Evolutionary conservation across 2,888 invertebrate genomes (phyloP), one percentile per base, ranked within the genome.

Genomic region (Terebella lapidaria): DNA sequence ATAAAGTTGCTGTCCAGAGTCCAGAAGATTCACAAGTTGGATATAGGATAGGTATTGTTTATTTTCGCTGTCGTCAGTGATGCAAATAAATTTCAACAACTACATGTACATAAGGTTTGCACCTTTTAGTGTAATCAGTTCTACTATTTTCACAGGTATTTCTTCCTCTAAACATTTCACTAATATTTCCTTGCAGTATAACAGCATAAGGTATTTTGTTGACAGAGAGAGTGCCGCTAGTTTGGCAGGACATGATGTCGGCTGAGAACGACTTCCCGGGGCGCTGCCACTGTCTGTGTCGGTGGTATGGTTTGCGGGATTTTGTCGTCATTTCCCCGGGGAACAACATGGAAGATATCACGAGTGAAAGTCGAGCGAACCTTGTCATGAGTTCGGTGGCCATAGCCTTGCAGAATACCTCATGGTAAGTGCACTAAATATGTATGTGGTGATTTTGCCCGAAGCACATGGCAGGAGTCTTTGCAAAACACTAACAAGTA

Each of bases 301-400:
- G 82, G 61, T 82, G 81, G 82, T 79, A 89, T 80, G 93, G 93
- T 0, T 77, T 94, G 22, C 86, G 89, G 64, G 88, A 92, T 70
- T 95, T 91, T 80, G 81, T 94, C 28, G 86, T 92, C 64, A 78
- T 95, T 25, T 85, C 85, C 64, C 88, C 92, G 1, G 82, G 84
- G 5, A 83, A 83, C 57, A 84, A 85, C 51, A 78, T 80, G 42
- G 78, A 80, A 26, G 70, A 72, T 20, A 76, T 82, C 30, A 72
- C 73, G 46, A 75, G 70, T 24, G 82, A 82, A 64, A 81, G 81
- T 69, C 84, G 87, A 75, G 87, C 89, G 53, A 91, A 91, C 81
- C 83, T 91, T 64, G 84, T 89, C 35, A 84, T 89, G 74, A 94
- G 91, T 81, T 93, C 90, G 62, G 83, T 87, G 55, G 87, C 88